A percentile compares a stretch with the other conserved stretches of the same genome.
phyloP scores from a whole-genome alignment of 1,140 invertebrate species.

The Hypsibius dujardini region DNA sequence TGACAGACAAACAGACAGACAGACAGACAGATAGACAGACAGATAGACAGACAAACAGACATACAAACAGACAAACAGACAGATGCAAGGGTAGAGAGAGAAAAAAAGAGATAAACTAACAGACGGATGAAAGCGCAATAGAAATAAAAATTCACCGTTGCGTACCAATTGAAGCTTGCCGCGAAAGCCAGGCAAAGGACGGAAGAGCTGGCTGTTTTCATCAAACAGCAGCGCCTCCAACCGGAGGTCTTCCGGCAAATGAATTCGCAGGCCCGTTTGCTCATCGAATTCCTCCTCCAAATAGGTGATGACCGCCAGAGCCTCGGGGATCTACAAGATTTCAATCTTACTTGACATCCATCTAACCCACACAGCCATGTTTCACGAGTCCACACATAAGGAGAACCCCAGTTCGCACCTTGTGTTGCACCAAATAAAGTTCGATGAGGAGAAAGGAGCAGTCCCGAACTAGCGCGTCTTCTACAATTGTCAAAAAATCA shows the following conservation, averaged over 20 bases:
- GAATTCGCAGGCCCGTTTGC: neutral
- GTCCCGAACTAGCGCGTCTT: neutral
- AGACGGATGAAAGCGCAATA: no score
- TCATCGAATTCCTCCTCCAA: constrained; percentile 1
- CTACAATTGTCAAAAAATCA: neutral
- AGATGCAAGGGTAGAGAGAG: no score
- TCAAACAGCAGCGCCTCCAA: neutral
- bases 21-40: no score
- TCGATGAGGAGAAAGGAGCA: neutral
- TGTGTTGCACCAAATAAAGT: neutral
- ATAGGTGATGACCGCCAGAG: neutral
- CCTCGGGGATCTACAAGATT: neutral
- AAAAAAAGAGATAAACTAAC: no score
- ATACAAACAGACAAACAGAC: no score
- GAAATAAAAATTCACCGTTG: neutral
- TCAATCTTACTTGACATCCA: neutral
- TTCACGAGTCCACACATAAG: neutral
- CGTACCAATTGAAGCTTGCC: neutral
- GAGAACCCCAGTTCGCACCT: neutral
- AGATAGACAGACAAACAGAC: no score
- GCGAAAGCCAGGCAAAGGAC: neutral
- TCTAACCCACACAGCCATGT: neutral
- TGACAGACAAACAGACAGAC: no score
- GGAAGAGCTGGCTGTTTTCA: neutral
- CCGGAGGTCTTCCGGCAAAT: neutral